Percentiles rank a stretch among this genome's conserved stretches.
These are phyloP conservation scores for Gambusia yucatana DNA, from an alignment of 2,797 vertebrate species.

Conservation along the genomic window DNA sequence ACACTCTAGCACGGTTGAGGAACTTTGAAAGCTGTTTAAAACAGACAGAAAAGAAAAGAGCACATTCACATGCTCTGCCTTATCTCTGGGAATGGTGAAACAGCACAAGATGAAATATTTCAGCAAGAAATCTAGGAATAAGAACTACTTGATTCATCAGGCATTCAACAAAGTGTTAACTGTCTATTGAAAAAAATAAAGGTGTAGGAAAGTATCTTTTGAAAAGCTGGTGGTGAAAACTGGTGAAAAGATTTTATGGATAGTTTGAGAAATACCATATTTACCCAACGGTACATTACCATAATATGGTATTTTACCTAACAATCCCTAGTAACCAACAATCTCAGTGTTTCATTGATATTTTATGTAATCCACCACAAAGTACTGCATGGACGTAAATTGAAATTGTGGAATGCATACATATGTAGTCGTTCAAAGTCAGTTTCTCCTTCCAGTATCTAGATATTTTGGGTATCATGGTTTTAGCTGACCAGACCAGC, in stretches of 20 bases:
- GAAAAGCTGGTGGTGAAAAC: background rate
- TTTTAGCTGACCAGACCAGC: background rate
- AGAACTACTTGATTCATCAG: conserved; percentile 31
- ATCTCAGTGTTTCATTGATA: background rate
- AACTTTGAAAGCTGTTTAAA: conserved; percentile 38
- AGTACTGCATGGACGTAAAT: background rate
- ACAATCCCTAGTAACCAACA: background rate
- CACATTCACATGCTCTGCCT: conserved; percentile 18
- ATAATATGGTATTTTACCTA: background rate
- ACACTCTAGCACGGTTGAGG: conserved; percentile 45
- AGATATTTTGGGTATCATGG: background rate
- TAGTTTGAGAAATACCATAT: background rate
- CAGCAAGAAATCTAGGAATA: conserved; percentile 15
- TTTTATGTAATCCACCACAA: background rate
- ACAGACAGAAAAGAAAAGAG: conserved; percentile 34
- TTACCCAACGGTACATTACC: background rate
- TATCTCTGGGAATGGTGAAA: conserved; percentile 37
- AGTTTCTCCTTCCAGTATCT: background rate
- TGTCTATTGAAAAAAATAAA: background rate
- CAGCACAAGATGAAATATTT: conserved; percentile 27
- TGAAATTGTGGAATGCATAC: background rate
- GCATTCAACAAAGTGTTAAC: conserved; percentile 12
- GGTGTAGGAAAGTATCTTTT: background rate
- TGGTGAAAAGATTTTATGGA: background rate
- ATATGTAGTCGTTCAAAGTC: background rate